phyloP scores from a whole-genome alignment of 2,113 vertebrate species.

The Protobothrops flavoviridis region DNA sequence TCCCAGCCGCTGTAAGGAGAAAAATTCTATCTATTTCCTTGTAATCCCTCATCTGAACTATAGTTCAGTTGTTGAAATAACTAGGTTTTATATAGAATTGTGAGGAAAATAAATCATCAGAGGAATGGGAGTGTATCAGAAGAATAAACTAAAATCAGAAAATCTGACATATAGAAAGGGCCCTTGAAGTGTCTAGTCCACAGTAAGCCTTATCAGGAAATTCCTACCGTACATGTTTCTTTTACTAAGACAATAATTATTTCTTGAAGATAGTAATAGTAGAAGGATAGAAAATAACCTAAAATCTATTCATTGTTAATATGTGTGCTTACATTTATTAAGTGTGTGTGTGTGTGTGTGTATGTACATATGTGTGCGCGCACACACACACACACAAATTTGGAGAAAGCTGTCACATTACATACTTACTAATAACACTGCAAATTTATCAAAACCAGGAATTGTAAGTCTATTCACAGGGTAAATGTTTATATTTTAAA shows the following conservation, averaged over 20 bases:
- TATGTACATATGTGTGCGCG: accelerated
- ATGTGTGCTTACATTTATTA: not conserved
- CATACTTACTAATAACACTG: not conserved
- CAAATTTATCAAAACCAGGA: not conserved
- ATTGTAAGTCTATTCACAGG: not conserved
- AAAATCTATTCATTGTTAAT: not conserved
- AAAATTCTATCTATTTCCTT: not conserved
- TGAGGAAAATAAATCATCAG: not conserved
- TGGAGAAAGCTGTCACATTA: not conserved
- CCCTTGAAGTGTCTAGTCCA: not conserved
- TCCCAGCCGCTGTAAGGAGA: conserved; percentile 92
- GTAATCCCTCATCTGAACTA: not conserved
- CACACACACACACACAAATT: not conserved
- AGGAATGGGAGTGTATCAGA: not conserved
- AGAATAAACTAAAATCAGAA: not conserved
- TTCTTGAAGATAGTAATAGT: not conserved
- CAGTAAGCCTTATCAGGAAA: not conserved
- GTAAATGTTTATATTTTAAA: not conserved
- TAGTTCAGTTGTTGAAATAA: not conserved
- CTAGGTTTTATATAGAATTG: not conserved
- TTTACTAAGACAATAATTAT: not conserved
- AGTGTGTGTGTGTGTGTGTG: not conserved
- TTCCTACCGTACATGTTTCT: not conserved
- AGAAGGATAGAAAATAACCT: not conserved
- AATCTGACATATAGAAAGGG: not conserved